Conservation (phyloP, 2,113 vertebrate genomes). For the Ictidomys tridecemlineatus region DNA sequence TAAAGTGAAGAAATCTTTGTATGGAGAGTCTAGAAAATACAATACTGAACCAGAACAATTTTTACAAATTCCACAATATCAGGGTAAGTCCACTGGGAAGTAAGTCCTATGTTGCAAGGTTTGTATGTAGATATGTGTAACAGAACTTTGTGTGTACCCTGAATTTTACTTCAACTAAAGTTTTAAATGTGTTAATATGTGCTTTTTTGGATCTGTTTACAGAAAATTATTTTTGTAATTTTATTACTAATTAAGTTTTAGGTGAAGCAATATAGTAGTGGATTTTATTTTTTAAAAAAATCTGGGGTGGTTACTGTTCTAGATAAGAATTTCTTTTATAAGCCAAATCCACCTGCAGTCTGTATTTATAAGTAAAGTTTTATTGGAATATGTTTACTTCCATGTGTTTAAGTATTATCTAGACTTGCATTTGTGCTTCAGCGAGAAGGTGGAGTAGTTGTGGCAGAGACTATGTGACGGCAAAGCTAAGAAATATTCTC, state of each 20-base stretch:
- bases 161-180: slow-evolving; percentile 47
- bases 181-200: background rate
- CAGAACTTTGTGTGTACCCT: background rate
- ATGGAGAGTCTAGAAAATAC: background rate
- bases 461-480: background rate
- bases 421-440: background rate
- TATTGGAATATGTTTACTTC: background rate
- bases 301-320: background rate
- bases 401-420: background rate
- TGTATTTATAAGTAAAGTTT: background rate
- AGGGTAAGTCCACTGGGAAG: background rate
- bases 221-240: background rate
- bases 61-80: background rate
- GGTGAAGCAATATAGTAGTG: background rate
- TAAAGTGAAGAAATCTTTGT: slow-evolving; percentile 36
- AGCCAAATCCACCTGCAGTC: background rate
- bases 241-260: slow-evolving; percentile 3
- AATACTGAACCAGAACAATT: background rate
- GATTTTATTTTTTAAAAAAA: background rate
- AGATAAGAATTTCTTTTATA: background rate
- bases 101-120: background rate
- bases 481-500: background rate
- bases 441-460: background rate
- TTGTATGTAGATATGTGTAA: background rate
- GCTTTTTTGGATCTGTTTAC: background rate